Evolutionary conservation across 2,888 invertebrate species (phyloP), one percentile per base, ranked within the genome.

Genomic region (Euplexia lucipara): DNA sequence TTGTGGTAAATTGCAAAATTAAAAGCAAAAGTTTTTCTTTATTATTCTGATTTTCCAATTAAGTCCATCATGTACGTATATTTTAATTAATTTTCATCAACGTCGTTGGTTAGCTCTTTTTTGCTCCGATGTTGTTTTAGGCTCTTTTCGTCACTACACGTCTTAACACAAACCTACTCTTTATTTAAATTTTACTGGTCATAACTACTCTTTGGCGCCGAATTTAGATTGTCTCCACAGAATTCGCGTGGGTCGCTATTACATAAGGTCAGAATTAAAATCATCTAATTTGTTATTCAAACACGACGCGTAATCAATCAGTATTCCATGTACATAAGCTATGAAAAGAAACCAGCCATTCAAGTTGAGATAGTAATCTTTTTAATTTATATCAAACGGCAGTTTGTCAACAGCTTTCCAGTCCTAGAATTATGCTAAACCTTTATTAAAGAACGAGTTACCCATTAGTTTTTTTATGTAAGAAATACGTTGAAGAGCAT

Each of bases 241-340:
- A 78, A 75, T 78, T 75, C 63, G 81, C 75, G 79, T 79, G 41
- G 81, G 79, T 20, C 35, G 58, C 4, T 30, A 35, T 78, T 70
- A 81, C 81, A 65, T 79, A 75, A 79, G 53, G 62, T 69, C 52
- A 49, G 47, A 49, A 69, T 71, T 75, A 69, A 70, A 75, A 75
- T 45, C 61, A 78, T 59, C 52, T 78, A 51, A 78, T 79, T 78
- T 79, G 58, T 71, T 74, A 78, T 78, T 81, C 70, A 79, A 78
- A 74, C 57, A 68, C 32, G 67, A 30, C 34, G 39, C 35, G 37
- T 75, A 75, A 74, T 79, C 78, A 69, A 78, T 81, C 71, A 78
- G 73, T 62, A 81, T 68, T 71, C 78, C 54, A 57, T 57, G 48
- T 64, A 60, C 30, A 48, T 26, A 49, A 34, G 45, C 47, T 64